phyloP scores from a whole-genome alignment of 2,888 invertebrate genomes.

The Litoditis marina region DNA sequence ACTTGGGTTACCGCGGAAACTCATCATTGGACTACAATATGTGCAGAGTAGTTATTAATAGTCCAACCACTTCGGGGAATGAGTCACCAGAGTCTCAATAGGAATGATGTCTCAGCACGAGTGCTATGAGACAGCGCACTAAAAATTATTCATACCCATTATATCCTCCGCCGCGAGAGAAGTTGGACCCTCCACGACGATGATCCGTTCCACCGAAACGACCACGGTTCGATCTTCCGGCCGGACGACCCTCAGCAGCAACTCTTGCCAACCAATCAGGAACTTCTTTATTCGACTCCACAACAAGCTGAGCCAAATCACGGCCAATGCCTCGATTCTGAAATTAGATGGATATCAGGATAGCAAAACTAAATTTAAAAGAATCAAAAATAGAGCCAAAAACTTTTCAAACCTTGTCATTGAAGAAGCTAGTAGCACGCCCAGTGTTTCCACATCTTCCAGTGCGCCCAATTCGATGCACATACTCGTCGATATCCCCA shows the following conservation, averaged over 20 bases:
- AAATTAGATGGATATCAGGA: too few relatives aligned
- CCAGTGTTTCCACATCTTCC: conserved; percentile 47
- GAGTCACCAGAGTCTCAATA: too few relatives aligned
- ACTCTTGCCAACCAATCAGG: conserved; percentile 42
- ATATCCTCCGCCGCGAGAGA: not conserved
- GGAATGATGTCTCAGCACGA: too few relatives aligned
- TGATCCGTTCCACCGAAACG: conserved; percentile 24
- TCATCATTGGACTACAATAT: too few relatives aligned
- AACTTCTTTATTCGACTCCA: conserved; percentile 40
- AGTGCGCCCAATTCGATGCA: conserved; percentile 48
- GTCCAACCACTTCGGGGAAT: too few relatives aligned
- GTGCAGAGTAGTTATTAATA: too few relatives aligned
- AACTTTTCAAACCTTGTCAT: conserved; percentile 32
- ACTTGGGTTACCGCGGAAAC: not conserved
- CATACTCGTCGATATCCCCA: conserved; percentile 45
- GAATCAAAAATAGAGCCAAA: too few relatives aligned
- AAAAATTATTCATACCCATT: not conserved
- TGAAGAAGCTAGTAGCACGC: conserved; percentile 47
- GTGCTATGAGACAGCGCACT: too few relatives aligned
- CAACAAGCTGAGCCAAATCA: conserved; percentile 30
- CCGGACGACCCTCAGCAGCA: conserved; percentile 32
- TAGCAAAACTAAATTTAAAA: not conserved
- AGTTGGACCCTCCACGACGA: conserved; percentile 10
- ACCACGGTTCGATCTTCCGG: conserved; percentile 8
- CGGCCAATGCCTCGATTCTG: conserved; percentile 39